These are phyloP conservation scores for Telmatherina bonti DNA, from an alignment of 2,797 vertebrate genomes.

Conservation along the genomic window DNA sequence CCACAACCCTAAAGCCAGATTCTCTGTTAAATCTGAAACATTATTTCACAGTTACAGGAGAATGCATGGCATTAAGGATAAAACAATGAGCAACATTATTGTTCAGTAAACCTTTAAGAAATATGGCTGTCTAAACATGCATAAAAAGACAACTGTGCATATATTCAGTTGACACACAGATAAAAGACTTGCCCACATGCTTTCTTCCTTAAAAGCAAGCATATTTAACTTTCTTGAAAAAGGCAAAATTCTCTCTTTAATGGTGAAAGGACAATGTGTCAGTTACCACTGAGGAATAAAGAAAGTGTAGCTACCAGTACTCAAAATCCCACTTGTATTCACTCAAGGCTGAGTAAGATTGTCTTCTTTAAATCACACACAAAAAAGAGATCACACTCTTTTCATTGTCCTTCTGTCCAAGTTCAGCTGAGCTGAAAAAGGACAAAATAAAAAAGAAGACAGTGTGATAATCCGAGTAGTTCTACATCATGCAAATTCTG, in stretches of 20 bases:
- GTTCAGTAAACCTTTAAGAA: constrained; percentile 32
- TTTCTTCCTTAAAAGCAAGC: too few species aligned
- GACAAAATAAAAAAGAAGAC: not conserved
- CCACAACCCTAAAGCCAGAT: constrained; percentile 59
- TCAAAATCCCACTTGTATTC: not conserved
- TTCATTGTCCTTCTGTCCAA: not conserved
- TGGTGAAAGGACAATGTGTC: too few species aligned
- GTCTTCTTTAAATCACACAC: too few species aligned
- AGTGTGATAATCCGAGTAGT: not conserved
- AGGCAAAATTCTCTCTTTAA: too few species aligned
- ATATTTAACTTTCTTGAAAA: too few species aligned
- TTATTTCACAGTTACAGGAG: constrained; percentile 48
- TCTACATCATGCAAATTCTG: not conserved
- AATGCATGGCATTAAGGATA: constrained; percentile 44
- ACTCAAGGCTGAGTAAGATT: too few species aligned
- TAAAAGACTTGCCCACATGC: not conserved
- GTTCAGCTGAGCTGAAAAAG: not conserved
- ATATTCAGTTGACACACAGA: not conserved
- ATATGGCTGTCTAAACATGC: constrained; percentile 30
- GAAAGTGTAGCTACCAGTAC: not conserved
- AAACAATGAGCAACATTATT: constrained; percentile 46
- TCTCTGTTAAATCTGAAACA: constrained; percentile 56
- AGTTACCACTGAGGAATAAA: too few species aligned
- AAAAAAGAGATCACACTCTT: too few species aligned
- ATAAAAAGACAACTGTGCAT: constrained; percentile 5